Base-by-base conservation (phyloP, 2,113 vertebrate genomes). In the Trogon surrucura region DNA sequence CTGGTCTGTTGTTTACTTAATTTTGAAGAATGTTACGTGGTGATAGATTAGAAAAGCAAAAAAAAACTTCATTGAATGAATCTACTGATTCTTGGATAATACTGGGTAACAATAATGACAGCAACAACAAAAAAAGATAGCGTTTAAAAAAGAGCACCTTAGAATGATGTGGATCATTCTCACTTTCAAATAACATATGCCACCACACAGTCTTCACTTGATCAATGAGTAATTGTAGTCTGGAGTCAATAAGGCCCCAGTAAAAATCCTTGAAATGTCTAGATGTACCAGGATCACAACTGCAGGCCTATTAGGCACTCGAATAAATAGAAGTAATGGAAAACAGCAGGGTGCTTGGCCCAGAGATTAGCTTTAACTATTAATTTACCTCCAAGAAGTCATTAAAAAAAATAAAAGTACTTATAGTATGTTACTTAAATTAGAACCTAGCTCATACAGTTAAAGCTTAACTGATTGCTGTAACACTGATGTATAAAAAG, bases 161-260 rank as follows among this genome's bases (percentile, higher is more conserved):
- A 70, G 79, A 97, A 93, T 93, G 87, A 93, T 67, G 34, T 74
- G 70, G 56, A 70, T 32, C 56, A 34, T 67, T 70, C 74, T 93
- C 45, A 50, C 66, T 75, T 96, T 96, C 77, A 95, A 80, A 92
- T 88, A 95, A 93, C 20, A 56, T 91, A 89, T 57, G n/a, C 7
- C 30, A 65, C 36, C 27, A 58, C 67, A 66, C 4, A 54, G 53
- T 56, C 95, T 91, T 93, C 65, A 72, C 36, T 86, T 94, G 82
- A 82, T 96, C 4, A 2, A 47, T 69, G 64, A 80, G 20, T 91
- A 88, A 69, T 44, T 41, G 19, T 74, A 89, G 66, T 89, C 94
- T 93, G 30, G 82, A 34, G 23, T 53, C 51, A 34, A 11, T 36
- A 36, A 85, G 53, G 61, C 17, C 56, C 32, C 17, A 69, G 34